Evolutionary conservation across 1,140 invertebrate species (phyloP), one percentile per base, ranked within the genome.

Genomic region (Bombus soroeensis): DNA sequence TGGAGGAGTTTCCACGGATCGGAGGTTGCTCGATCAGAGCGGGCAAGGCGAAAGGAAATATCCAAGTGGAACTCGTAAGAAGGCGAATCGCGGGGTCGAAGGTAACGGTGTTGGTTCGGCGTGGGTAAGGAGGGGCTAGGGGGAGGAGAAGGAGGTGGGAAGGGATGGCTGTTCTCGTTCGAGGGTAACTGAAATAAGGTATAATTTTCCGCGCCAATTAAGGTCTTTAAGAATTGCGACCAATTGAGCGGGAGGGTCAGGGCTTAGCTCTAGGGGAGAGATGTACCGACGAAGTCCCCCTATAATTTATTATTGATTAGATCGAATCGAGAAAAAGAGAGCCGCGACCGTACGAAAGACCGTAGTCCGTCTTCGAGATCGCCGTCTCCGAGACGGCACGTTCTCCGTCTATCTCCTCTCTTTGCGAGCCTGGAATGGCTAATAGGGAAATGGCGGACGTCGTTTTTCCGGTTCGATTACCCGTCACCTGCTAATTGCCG

Each of bases 231-330:
- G 95, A 95, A 95, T 95, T 95, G 94, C 91, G 92, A 95, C 94
- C 95, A 95, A 95, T 95, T 94, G 94, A 95, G 94, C 94, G 92
- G 93, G 92, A 95, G 93, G 94, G 94, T 95, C 94, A 94, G 93
- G 93, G 90, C 91, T 94, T 94, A 92, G 91, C 92, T 70, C 70
- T 93, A 93, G 94, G 94, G 92, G 92, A 92, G 92, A 93, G 92
- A 93, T 93, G 94, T 92, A 93, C 90, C 90, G 80, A 68, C 90
- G 64, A 62, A 90, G 89, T 85, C 91, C 92, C 95, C 93, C 95
- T 95, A 94, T 95, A 95, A 95, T 95, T 94, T 95, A 94, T 94
- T 95, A 95, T 95, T 95, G 95, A 95, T 95, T 95, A 95, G 93
- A 94, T 95, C 91, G 93, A 94, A 94, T 94, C 92, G 92, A 92